Evolutionary conservation across 2,797 vertebrate genomes (phyloP).

Genomic region (Tapera naevia): DNA sequence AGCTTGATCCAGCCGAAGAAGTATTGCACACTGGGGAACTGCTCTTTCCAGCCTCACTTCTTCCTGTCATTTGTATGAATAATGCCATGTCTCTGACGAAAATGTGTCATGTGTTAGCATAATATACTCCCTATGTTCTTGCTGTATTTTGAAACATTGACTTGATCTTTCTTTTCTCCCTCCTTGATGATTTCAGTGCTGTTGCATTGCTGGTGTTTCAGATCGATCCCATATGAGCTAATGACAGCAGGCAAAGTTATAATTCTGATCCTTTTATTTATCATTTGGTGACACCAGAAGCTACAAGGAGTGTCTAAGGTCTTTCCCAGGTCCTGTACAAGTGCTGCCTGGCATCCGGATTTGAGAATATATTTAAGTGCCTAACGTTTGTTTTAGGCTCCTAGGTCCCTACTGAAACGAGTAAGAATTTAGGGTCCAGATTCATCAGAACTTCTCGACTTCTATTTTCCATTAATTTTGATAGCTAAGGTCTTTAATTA

Average conservation of each 20-base stretch:
- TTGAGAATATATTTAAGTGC: not conserved
- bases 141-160: not conserved
- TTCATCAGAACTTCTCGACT: not conserved
- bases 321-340: not conserved
- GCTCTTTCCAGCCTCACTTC: constrained; percentile 31
- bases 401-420: not conserved
- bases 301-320: not conserved
- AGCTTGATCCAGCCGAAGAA: constrained; percentile 13
- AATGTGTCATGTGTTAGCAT: not conserved
- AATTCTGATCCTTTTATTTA: not conserved
- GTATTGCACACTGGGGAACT: constrained; percentile 38
- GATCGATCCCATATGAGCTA: not conserved
- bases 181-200: not conserved
- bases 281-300: not conserved
- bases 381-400: not conserved
- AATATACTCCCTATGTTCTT: not conserved
- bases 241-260: not conserved
- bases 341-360: not conserved
- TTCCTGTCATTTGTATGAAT: constrained; percentile 32
- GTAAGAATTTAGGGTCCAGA: not conserved
- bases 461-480: not conserved
- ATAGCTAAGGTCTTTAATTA: not conserved
- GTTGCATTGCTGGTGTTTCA: not conserved
- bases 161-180: not conserved
- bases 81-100: not conserved